Conservation (phyloP, 2,113 vertebrate species). For the Paradoxurus hermaphroditus region DNA sequence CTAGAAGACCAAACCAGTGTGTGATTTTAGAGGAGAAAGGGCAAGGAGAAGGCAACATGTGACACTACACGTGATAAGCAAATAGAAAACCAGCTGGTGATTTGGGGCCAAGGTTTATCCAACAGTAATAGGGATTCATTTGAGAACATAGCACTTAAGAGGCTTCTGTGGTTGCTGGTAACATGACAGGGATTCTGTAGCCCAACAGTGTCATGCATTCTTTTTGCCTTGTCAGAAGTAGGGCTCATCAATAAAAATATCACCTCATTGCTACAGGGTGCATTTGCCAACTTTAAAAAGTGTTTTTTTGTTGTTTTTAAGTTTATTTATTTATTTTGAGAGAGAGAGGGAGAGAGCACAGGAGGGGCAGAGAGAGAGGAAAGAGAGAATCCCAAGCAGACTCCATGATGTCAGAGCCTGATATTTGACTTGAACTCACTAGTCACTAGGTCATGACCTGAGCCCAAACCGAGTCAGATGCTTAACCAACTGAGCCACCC, state of each 20-base stretch:
- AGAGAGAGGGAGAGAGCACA: too few relatives aligned
- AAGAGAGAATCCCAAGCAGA: too few relatives aligned
- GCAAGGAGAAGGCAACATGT: neutral
- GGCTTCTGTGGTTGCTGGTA: neutral
- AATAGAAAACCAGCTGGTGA: neutral
- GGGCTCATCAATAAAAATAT: neutral
- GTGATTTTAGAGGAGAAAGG: neutral
- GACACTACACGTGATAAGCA: neutral
- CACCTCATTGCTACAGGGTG: neutral
- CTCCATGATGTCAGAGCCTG: too few relatives aligned
- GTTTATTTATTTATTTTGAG: too few relatives aligned
- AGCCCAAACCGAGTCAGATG: too few relatives aligned
- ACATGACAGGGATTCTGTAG: neutral
- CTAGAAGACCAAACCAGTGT: neutral
- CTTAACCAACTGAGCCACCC: too few relatives aligned
- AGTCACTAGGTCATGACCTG: too few relatives aligned
- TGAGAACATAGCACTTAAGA: neutral
- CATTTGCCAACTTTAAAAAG: neutral
- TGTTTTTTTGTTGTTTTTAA: too few relatives aligned
- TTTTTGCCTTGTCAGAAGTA: neutral
- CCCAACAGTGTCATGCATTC: neutral
- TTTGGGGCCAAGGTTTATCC: neutral
- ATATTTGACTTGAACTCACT: too few relatives aligned
- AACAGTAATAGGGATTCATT: neutral
- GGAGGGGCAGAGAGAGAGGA: too few relatives aligned